Conservation (phyloP, 35 echinoderm and acorn worm genomes). For the Ptychodera flava region DNA sequence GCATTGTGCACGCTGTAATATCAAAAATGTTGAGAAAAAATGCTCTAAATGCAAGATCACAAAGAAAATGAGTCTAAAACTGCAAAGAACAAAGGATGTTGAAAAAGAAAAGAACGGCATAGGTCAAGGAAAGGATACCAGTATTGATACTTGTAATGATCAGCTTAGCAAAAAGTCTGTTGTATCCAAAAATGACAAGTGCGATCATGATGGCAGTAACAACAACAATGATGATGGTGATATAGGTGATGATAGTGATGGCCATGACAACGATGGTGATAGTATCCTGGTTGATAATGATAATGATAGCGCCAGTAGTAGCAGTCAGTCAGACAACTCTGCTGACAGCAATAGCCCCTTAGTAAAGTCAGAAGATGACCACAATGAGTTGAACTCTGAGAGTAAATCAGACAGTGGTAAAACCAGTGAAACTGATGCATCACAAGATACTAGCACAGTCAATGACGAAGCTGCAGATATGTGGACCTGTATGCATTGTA, state of each 20-base stretch:
- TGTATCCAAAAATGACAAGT: not conserved
- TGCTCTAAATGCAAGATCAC: not conserved
- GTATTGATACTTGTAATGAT: not conserved
- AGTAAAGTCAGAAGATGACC: too few relatives aligned
- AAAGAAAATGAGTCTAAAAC: not conserved
- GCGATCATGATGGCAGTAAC: not conserved
- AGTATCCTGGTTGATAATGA: not conserved
- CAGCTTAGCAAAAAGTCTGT: not conserved
- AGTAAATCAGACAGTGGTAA: too few relatives aligned
- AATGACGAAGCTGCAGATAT: not conserved
- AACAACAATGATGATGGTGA: not conserved
- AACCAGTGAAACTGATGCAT: too few relatives aligned
- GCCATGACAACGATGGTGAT: not conserved
- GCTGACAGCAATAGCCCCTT: too few relatives aligned
- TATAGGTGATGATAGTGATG: not conserved
- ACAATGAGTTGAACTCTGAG: too few relatives aligned
- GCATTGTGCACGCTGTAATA: not conserved
- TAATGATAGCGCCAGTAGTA: not conserved
- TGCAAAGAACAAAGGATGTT: not conserved
- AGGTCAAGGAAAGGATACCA: not conserved
- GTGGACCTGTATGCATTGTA: not conserved
- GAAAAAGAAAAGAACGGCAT: too few relatives aligned
- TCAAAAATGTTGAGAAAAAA: not conserved
- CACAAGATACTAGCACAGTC: too few relatives aligned
- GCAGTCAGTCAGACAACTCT: not conserved